phyloP scores from a whole-genome alignment of 2,888 invertebrate genomes.

The Melanotus villosus region DNA sequence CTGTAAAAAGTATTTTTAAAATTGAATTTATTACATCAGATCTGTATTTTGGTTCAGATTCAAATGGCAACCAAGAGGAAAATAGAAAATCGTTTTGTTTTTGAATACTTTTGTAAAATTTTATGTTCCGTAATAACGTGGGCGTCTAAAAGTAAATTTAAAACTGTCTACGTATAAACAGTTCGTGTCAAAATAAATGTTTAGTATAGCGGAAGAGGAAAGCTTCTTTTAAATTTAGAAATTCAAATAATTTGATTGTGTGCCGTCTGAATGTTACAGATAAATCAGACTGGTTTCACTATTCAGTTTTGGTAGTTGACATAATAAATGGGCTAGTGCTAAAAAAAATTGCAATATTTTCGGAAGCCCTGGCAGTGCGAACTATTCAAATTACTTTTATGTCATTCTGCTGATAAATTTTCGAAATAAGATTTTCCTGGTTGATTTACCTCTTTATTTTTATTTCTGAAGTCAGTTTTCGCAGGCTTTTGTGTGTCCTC shows the following conservation, averaged over 20 bases:
- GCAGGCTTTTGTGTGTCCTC: no score
- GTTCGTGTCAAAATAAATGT: background rate
- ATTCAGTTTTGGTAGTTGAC: background rate
- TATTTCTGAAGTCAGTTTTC: background rate
- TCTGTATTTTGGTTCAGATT: conserved; percentile 8
- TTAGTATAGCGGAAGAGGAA: background rate
- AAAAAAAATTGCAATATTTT: conserved; percentile 1
- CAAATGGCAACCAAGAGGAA: background rate
- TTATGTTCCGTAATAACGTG: background rate
- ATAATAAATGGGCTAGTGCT: no score
- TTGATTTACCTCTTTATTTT: background rate
- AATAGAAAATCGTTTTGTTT: background rate
- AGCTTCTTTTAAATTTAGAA: background rate
- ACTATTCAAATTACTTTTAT: background rate
- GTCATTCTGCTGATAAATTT: background rate
- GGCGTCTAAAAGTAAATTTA: background rate
- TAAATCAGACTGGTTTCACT: background rate
- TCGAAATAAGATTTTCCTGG: background rate
- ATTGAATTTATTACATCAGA: background rate
- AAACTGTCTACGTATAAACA: conserved; percentile 1
- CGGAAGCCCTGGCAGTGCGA: background rate
- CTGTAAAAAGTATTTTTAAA: background rate
- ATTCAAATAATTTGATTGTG: background rate
- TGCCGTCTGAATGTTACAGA: background rate
- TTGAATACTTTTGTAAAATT: background rate